Evolutionary conservation across 1,140 invertebrate species (phyloP).

Genomic region (Drosophila equinoxialis): DNA sequence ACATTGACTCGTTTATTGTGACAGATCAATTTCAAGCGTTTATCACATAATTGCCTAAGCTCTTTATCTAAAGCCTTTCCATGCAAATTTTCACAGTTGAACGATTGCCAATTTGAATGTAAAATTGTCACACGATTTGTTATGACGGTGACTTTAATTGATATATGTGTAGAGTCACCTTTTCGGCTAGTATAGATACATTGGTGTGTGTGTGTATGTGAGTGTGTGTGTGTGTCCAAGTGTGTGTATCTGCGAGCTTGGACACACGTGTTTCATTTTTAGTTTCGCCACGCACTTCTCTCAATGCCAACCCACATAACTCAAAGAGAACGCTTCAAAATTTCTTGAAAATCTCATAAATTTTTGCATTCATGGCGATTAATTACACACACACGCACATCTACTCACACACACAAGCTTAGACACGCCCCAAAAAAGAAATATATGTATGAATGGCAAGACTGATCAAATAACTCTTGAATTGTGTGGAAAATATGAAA

Average conservation of each 20-base stretch:
- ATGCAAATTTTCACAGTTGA: conserved; percentile 70
- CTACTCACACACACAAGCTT: conserved; percentile 34
- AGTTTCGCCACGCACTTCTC: conserved; percentile 58
- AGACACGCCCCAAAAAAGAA: conserved; percentile 63
- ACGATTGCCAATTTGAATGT: conserved; percentile 57
- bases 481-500: conserved; percentile 54
- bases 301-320: conserved; percentile 68
- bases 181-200: conserved; percentile 13
- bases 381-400: conserved; percentile 61
- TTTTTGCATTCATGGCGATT: conserved; percentile 70
- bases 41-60: conserved; percentile 57
- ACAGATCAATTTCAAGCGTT: conserved; percentile 52
- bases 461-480: conserved; percentile 2
- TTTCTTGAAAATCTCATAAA: conserved; percentile 73
- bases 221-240: neutral
- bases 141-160: conserved; percentile 75
- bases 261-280: conserved; percentile 57
- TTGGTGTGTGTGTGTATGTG: conserved; percentile 13
- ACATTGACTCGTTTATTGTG: conserved; percentile 55
- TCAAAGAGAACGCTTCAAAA: conserved; percentile 60
- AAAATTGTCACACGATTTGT: conserved; percentile 77
- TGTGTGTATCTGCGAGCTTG: conserved; percentile 21
- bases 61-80: conserved; percentile 70
- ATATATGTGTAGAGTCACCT: conserved; percentile 71
- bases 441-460: neutral